Evolutionary conservation across 2,888 invertebrate species (phyloP).

Genomic region (Sepiola atlantica): DNA sequence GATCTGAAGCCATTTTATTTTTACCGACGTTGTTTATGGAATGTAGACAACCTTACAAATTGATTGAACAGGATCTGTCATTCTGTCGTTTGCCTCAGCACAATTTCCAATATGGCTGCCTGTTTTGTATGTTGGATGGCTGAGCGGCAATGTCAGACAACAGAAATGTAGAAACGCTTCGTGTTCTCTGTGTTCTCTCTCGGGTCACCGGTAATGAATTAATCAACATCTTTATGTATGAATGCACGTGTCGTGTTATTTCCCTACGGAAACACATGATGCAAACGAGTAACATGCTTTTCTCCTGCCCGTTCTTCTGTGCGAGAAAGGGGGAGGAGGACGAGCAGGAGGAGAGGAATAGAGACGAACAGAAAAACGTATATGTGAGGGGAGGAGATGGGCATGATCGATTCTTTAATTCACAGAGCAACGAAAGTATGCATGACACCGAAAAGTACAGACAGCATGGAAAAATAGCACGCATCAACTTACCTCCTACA

Average conservation of each 20-base stretch:
- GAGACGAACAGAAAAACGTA: too few species aligned
- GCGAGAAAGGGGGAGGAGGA: not conserved
- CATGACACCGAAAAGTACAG: not conserved
- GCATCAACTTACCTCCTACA: not conserved
- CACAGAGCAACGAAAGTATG: not conserved
- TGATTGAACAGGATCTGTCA: not conserved
- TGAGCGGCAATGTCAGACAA: not conserved
- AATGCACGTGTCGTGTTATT: not conserved
- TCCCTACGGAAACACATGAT: not conserved
- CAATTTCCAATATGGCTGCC: not conserved
- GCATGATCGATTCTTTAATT: not conserved
- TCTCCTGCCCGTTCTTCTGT: not conserved
- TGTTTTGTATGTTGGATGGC: not conserved
- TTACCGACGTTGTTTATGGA: not conserved
- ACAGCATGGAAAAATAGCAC: not conserved
- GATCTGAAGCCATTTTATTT: not conserved
- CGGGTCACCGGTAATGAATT: not conserved
- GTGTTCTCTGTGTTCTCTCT: not conserved
- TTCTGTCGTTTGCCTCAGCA: not conserved
- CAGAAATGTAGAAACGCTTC: not conserved
- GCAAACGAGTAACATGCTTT: not conserved
- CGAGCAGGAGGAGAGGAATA: too few species aligned
- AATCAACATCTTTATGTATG: constrained; percentile 23
- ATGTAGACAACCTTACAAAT: not conserved
- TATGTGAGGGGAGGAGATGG: too few species aligned